These are phyloP conservation scores for Drosophila macrothrix DNA, from an alignment of 2,888 invertebrate species.

Conservation along the genomic window DNA sequence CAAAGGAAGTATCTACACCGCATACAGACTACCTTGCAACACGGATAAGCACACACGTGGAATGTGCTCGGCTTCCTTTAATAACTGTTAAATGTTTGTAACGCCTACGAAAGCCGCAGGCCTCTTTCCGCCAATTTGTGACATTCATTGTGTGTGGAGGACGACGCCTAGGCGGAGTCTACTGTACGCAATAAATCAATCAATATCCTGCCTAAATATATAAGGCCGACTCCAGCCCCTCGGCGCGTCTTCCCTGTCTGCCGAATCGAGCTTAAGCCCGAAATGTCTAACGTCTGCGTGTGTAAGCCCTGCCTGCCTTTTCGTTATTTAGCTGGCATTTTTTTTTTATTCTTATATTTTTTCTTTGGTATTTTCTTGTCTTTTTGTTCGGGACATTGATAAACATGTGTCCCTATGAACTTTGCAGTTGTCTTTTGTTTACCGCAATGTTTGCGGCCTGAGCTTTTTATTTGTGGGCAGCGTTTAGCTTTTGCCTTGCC, in stretches of 20 bases:
- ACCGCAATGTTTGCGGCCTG: constrained; percentile 59
- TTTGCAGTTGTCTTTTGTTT: constrained; percentile 66
- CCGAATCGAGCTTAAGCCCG: constrained; percentile 38
- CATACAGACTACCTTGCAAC: neutral
- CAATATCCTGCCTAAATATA: constrained; percentile 60
- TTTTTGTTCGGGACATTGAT: constrained; percentile 53
- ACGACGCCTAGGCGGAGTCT: constrained; percentile 42
- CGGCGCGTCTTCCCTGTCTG: constrained; percentile 40
- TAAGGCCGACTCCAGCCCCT: constrained; percentile 29
- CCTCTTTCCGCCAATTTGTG: constrained; percentile 44
- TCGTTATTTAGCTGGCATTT: constrained; percentile 46
- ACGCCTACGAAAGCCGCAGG: constrained; percentile 33
- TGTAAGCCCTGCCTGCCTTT: constrained; percentile 37
- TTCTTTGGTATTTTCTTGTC: constrained; percentile 17
- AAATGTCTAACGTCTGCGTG: constrained; percentile 59
- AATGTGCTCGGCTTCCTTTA: constrained; percentile 35
- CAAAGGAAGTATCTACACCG: neutral
- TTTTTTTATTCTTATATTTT: constrained; percentile 2
- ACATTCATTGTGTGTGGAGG: constrained; percentile 56
- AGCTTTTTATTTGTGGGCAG: constrained; percentile 58
- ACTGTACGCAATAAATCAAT: constrained; percentile 62
- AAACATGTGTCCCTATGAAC: constrained; percentile 65
- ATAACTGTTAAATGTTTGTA: constrained; percentile 39
- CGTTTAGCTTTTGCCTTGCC: constrained; percentile 22
- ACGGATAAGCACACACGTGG: neutral